Evolutionary conservation across 1,140 invertebrate species (phyloP).

Genomic region (Lordiphosa mommai): DNA sequence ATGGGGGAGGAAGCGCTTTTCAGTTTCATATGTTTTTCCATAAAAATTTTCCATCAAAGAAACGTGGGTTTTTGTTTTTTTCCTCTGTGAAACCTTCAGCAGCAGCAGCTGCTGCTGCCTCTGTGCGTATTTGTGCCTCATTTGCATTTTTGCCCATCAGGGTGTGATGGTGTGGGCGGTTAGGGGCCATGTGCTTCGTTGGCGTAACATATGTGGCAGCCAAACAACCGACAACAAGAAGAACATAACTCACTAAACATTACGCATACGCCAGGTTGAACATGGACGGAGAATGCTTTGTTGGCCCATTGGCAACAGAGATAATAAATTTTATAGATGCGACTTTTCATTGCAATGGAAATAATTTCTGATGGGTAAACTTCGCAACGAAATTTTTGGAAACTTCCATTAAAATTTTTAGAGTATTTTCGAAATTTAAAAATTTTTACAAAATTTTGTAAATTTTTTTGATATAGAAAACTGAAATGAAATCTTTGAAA

Average conservation of each 20-base stretch:
- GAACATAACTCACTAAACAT: constrained; percentile 29
- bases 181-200: constrained; percentile 12
- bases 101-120: constrained; percentile 10
- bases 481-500: too few species aligned
- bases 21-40: not conserved
- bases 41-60: not conserved
- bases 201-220: constrained; percentile 31
- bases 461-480: too few species aligned
- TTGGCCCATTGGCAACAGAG: not conserved
- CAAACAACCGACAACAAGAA: constrained; percentile 14
- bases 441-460: too few species aligned
- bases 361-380: too few species aligned
- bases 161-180: not conserved
- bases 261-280: constrained; percentile 24
- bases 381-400: too few species aligned
- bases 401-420: too few species aligned
- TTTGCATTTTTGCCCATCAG: constrained; percentile 58
- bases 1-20: not conserved
- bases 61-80: not conserved
- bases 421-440: too few species aligned
- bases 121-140: constrained; percentile 46
- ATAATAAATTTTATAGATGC: too few species aligned
- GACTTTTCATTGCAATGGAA: too few species aligned
- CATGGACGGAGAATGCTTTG: not conserved
- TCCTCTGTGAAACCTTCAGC: constrained; percentile 5